These are phyloP conservation scores for Eudorcas thomsonii DNA, from an alignment of 2,113 vertebrate species.

Conservation along the genomic window DNA sequence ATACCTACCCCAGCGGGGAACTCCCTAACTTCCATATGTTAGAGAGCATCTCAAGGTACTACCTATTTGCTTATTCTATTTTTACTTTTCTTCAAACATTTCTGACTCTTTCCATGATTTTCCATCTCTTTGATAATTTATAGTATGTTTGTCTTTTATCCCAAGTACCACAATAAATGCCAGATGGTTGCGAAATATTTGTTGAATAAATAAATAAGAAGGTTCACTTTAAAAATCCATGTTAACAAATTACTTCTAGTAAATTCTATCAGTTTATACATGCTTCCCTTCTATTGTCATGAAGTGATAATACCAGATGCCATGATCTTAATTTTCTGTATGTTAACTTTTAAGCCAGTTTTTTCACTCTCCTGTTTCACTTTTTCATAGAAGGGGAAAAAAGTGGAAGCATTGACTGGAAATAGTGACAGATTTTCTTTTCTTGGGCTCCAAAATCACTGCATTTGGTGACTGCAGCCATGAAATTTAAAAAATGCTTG, in stretches of 20 bases:
- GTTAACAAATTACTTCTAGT: neutral
- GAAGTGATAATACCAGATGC: neutral
- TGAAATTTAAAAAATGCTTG: neutral
- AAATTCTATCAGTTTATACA: neutral
- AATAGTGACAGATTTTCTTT: neutral
- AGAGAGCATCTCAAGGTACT: neutral
- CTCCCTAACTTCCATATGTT: neutral
- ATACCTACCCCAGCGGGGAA: fast-evolving
- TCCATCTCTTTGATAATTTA: neutral
- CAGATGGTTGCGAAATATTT: neutral
- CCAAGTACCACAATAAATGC: neutral
- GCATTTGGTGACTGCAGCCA: neutral
- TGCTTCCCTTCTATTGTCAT: neutral
- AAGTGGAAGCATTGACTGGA: neutral
- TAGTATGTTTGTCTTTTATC: neutral
- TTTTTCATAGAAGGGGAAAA: neutral
- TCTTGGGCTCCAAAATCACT: neutral
- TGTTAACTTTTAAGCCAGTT: neutral
- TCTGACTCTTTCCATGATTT: neutral
- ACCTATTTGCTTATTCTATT: neutral
- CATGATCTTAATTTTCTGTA: neutral
- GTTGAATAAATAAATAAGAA: neutral
- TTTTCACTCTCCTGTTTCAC: neutral
- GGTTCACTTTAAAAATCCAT: neutral
- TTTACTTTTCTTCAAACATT: neutral